A percentile compares a stretch with the other conserved stretches of the same genome.
These are phyloP conservation scores for Chironomus tepperi DNA, from an alignment of 1,140 invertebrate genomes.

Conservation along the genomic window DNA sequence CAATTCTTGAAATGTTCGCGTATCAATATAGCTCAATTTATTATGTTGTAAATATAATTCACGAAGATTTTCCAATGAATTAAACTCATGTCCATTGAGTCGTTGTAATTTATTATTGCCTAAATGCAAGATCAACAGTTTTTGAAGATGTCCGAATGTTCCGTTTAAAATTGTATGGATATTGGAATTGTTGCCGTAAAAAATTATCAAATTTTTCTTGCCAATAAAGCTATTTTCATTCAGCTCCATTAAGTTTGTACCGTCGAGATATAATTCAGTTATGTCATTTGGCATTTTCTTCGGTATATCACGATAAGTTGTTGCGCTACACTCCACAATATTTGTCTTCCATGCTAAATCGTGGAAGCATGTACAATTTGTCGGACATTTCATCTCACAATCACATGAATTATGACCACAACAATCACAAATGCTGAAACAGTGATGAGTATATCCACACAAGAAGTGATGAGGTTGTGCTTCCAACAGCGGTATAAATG, in stretches of 20 bases:
- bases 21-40: conserved; percentile 71
- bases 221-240: conserved; percentile 86
- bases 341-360: conserved; percentile 90
- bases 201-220: conserved; percentile 73
- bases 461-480: conserved; percentile 81
- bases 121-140: conserved; percentile 69
- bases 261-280: conserved; percentile 85
- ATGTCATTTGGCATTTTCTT: conserved; percentile 88
- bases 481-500: conserved; percentile 72
- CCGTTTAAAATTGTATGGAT: conserved; percentile 77
- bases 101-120: conserved; percentile 75
- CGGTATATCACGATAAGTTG: conserved; percentile 70
- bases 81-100: conserved; percentile 74
- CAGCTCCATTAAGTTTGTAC: conserved; percentile 77
- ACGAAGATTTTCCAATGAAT: conserved; percentile 64
- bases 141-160: conserved; percentile 77
- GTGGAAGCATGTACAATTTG: conserved; percentile 88
- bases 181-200: conserved; percentile 82
- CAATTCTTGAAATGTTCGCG: conserved; percentile 72
- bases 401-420: conserved; percentile 93
- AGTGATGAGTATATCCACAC: conserved; percentile 86
- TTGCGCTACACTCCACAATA: conserved; percentile 81
- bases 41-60: conserved; percentile 86
- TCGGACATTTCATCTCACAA: conserved; percentile 91
- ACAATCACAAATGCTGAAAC: conserved; percentile 86